Base-by-base conservation (phyloP, 2,888 invertebrate species). In the Ernsta delagoae region DNA sequence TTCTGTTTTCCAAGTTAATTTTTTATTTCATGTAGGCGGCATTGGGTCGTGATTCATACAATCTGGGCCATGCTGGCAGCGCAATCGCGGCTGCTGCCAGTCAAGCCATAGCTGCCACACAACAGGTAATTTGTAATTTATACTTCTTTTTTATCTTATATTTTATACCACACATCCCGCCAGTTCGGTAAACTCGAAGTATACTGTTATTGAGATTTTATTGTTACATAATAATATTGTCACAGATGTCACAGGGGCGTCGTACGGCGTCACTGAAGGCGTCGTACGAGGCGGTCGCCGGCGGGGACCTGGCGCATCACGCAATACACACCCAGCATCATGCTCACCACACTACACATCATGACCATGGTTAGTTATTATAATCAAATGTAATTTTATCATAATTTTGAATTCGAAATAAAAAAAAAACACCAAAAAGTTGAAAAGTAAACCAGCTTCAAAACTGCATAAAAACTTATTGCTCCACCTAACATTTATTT, bases 101-200 rank as follows among this genome's bases (percentile, higher is more conserved):
- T 31, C 98, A 99, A 85, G 99, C 99, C 0, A 98, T 99, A 72
- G 98, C 98, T 5, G 98, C 98, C 0, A 99, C 99, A 3, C 98
- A 99, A 80, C 97, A 97, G 94, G 96, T 96, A 43, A 41, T 41
- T 16, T 16, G 16, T 16, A 16, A 16, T 16, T 16, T 16, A 16
- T 16, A 16, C 16, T 16, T 16, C n/a, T n/a, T n/a, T n/a, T n/a
- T n/a, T n/a, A n/a, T n/a, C n/a, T n/a, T n/a, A n/a, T n/a, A n/a
- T n/a, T n/a, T n/a, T n/a, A n/a, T 4, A 5, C 36, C 5, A 36
- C 36, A 36, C 5, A 36, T 36, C 36, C 5, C 5, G 36, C 36
- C 36, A 36, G 36, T 4, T 4, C 5, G 36, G 36, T 36, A n/a
- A n/a, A n/a, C n/a, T n/a, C n/a, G n/a, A n/a, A n/a, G n/a, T n/a